Evolutionary conservation across 1,140 invertebrate species (phyloP), one percentile per base, ranked within the genome.

Genomic region (Heliconius himera): DNA sequence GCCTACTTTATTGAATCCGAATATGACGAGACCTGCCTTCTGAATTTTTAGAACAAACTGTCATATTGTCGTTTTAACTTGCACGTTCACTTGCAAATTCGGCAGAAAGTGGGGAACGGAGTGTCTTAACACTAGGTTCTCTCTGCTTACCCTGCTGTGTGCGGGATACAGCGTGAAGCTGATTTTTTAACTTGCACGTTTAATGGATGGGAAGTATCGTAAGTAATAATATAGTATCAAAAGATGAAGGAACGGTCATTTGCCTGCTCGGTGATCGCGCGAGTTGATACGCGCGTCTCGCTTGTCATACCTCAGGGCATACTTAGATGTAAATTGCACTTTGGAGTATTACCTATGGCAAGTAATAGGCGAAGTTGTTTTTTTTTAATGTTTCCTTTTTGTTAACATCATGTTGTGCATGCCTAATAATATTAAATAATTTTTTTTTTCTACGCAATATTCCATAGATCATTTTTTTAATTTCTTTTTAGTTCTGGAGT

Each of bases 251-350:
- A 74, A 79, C 49, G 77, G 78, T 75, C 79, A 76, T 81, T 81
- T 81, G 70, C 77, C 77, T 51, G 71, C 71, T n/a, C 76, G 73
- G 41, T 73, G 78, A 82, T 80, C 79, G 82, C 74, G 49, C 70
- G 49, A 78, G 76, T 49, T 77, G 81, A 82, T 81, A 81, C 20
- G 38, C 54, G 74, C 41, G 54, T 77, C 77, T 81, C 51, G 71
- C 79, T 81, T 81, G 79, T 81, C 71, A 77, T 73, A 77, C 75
- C 79, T 81, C 72, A 54, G 79, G 79, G 79, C 76, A 74, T 81
- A 77, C 71, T 81, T 51, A 77, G 74, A 49, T 51, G 22, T 36
- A 41, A 75, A 80, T 76, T 80, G 51, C 70, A 51, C 72, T 60
- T 26, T 66, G 46, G 77, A 75, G 16, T 38, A 71, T 36, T 36